Evolutionary conservation across 2,113 vertebrate species (phyloP).

Genomic region (Zapus hudsonius): DNA sequence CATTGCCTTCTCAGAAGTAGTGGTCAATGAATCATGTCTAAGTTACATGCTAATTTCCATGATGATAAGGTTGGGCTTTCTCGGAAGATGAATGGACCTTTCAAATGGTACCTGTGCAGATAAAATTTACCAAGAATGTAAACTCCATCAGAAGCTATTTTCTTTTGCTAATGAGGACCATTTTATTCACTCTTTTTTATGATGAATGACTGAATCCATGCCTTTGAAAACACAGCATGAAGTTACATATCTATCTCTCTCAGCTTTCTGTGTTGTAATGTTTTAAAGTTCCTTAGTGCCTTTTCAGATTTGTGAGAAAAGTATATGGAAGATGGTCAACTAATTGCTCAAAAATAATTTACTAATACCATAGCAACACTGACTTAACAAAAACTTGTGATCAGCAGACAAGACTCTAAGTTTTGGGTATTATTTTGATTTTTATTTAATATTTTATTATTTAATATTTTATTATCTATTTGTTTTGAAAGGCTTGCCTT

Average conservation of each 20-base stretch:
- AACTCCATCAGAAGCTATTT: constrained; percentile 64
- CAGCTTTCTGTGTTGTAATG: neutral
- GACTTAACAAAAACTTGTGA: neutral
- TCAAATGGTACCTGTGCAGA: constrained; percentile 47
- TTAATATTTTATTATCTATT: neutral
- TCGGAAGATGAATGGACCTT: constrained; percentile 64
- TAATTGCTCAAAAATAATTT: constrained; percentile 21
- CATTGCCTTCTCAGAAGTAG: constrained; percentile 56
- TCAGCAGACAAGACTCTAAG: neutral
- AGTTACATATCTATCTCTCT: constrained; percentile 3
- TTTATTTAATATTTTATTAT: too few relatives aligned
- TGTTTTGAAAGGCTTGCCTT: neutral
- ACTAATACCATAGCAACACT: neutral
- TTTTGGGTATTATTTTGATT: neutral
- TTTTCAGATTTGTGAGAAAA: constrained; percentile 25
- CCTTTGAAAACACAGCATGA: constrained; percentile 40
- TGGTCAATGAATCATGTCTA: constrained; percentile 54
- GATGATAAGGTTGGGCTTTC: constrained; percentile 62
- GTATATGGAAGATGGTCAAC: neutral
- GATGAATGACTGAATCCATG: constrained; percentile 37
- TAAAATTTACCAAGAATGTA: constrained; percentile 57
- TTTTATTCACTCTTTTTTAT: neutral
- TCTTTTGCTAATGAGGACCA: constrained; percentile 46
- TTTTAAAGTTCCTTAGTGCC: neutral
- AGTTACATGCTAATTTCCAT: constrained; percentile 63